These are phyloP conservation scores for Drosophila biarmipes DNA, from an alignment of 1,140 invertebrate genomes.

Conservation along the genomic window DNA sequence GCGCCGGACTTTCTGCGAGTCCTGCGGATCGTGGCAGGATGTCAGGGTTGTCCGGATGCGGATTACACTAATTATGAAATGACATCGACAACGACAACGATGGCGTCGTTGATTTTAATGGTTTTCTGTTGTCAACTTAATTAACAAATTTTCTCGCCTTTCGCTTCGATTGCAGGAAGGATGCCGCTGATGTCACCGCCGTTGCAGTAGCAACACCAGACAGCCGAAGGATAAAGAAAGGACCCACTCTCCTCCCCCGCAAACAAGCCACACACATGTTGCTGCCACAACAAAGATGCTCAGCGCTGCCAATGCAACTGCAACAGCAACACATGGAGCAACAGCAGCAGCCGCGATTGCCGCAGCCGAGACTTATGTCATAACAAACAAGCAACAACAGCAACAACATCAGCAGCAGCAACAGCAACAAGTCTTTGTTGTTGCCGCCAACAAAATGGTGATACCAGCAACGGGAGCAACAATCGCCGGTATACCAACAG, in stretches of 20 bases:
- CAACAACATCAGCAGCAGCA: conserved; percentile 51
- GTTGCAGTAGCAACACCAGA: conserved; percentile 45
- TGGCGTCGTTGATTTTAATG: conserved; percentile 54
- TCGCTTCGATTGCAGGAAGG: conserved; percentile 47
- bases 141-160: conserved; percentile 55
- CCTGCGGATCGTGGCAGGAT: conserved; percentile 48
- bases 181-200: conserved; percentile 57
- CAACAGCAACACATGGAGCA: conserved; percentile 58
- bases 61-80: conserved; percentile 77
- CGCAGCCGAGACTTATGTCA: conserved; percentile 76
- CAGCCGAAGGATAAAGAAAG: conserved; percentile 5
- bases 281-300: conserved; percentile 74
- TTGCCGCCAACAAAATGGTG: conserved; percentile 79
- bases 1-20: conserved; percentile 14
- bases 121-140: conserved; percentile 69
- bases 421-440: conserved; percentile 63
- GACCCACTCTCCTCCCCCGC: conserved; percentile 5
- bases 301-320: conserved; percentile 73
- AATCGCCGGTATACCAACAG: conserved; percentile 70
- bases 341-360: conserved; percentile 51
- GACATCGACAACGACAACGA: conserved; percentile 52
- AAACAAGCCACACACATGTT: conserved; percentile 71
- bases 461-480: conserved; percentile 76
- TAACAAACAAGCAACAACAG: conserved; percentile 70
- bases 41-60: conserved; percentile 70